Conservation (phyloP, 2,797 vertebrate species). For the Callimico goeldii region DNA sequence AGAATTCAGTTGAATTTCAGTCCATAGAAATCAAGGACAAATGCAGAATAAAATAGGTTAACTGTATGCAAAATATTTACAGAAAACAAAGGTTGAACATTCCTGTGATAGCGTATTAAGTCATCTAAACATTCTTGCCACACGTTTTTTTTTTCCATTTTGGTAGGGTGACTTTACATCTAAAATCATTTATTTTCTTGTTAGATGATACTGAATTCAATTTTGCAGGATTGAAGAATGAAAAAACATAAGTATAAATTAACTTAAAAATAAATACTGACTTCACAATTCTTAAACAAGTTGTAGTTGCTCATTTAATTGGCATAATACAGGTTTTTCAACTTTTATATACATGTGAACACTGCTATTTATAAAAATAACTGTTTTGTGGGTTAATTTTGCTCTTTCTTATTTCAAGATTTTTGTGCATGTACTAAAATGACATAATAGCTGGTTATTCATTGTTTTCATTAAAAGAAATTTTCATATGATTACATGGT, state of each 20-base stretch:
- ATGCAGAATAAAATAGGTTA: background rate
- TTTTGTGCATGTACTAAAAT: background rate
- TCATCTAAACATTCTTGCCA: background rate
- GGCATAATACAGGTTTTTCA: background rate
- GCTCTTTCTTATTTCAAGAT: background rate
- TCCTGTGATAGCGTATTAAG: background rate
- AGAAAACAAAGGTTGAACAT: background rate
- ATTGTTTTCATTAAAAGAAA: background rate
- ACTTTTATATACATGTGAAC: background rate
- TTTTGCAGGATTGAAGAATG: background rate
- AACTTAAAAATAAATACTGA: background rate
- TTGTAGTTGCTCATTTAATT: background rate
- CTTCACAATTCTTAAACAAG: background rate
- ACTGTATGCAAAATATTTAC: background rate
- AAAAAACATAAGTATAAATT: background rate
- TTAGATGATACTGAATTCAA: background rate
- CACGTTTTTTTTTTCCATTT: background rate
- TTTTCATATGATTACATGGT: background rate
- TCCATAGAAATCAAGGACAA: background rate
- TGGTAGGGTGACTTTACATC: background rate
- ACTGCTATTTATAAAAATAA: background rate
- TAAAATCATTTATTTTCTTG: background rate
- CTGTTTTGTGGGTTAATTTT: background rate
- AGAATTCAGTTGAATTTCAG: background rate
- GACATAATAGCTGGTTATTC: background rate